Evolutionary conservation across 1,140 invertebrate genomes (phyloP).

Genomic region (Eupristina koningsbergeri): DNA sequence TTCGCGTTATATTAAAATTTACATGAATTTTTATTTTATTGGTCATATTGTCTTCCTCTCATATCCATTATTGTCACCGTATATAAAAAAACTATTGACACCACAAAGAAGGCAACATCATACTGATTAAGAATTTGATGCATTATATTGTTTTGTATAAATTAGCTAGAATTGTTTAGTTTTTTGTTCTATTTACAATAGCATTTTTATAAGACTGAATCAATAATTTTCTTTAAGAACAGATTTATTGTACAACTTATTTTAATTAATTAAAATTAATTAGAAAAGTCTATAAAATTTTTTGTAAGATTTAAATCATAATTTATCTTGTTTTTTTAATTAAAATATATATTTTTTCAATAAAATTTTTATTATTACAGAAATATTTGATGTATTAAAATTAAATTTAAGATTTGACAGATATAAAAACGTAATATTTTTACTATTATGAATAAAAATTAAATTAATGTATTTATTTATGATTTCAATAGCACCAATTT

Average conservation of each 20-base stretch:
- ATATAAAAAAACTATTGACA: slow-evolving; percentile 59
- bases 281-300: no score
- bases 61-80: slow-evolving; percentile 75
- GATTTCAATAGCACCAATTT: no score
- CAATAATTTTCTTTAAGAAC: background rate
- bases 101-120: background rate
- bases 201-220: slow-evolving; percentile 24
- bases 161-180: background rate
- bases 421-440: slow-evolving; percentile 4
- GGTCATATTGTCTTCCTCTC: slow-evolving; percentile 77
- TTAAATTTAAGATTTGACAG: background rate
- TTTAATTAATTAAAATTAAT: no score
- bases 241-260: no score
- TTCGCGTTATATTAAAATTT: slow-evolving; percentile 78
- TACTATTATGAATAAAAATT: no score
- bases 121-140: background rate
- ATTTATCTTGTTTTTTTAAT: no score
- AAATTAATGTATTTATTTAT: no score
- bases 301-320: no score
- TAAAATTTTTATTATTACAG: background rate
- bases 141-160: slow-evolving; percentile 28
- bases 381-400: background rate
- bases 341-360: no score
- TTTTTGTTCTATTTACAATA: slow-evolving; percentile 1
- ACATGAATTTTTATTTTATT: slow-evolving; percentile 77